Conservation (phyloP, 1,140 invertebrate genomes). For the Gryon sp. region DNA sequence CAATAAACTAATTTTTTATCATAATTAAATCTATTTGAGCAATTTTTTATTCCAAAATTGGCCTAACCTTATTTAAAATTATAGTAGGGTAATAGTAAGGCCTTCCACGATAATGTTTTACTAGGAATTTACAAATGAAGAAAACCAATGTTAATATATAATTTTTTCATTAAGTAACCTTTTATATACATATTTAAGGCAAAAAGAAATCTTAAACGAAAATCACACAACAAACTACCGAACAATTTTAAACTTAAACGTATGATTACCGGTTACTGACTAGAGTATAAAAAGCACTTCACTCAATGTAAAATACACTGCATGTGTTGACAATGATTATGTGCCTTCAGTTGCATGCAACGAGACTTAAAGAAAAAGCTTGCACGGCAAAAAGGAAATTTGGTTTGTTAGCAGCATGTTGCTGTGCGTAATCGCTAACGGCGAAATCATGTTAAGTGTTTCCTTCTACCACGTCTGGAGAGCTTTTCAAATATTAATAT, state of each 20-base stretch:
- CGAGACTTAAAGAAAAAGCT: constrained; percentile 27
- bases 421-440: constrained; percentile 31
- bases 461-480: neutral
- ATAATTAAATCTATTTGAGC: too few species aligned
- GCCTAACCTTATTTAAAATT: too few species aligned
- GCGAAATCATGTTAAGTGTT: constrained; percentile 39
- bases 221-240: too few species aligned
- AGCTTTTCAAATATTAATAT: constrained; percentile 34
- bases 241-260: neutral
- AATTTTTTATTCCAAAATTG: too few species aligned
- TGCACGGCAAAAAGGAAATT: constrained; percentile 34
- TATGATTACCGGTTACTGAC: constrained; percentile 7
- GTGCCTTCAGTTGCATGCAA: constrained; percentile 23
- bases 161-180: too few species aligned
- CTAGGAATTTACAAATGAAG: too few species aligned
- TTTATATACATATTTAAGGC: too few species aligned
- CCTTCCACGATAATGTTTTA: too few species aligned
- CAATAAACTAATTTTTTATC: too few species aligned
- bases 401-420: constrained; percentile 12
- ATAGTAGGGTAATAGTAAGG: too few species aligned
- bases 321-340: constrained; percentile 37
- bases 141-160: too few species aligned
- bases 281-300: constrained; percentile 17
- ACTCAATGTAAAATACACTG: constrained; percentile 18
- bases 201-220: too few species aligned